Evolutionary conservation across 2,888 invertebrate species (phyloP).

Genomic region (Galerucella nymphaeae): DNA sequence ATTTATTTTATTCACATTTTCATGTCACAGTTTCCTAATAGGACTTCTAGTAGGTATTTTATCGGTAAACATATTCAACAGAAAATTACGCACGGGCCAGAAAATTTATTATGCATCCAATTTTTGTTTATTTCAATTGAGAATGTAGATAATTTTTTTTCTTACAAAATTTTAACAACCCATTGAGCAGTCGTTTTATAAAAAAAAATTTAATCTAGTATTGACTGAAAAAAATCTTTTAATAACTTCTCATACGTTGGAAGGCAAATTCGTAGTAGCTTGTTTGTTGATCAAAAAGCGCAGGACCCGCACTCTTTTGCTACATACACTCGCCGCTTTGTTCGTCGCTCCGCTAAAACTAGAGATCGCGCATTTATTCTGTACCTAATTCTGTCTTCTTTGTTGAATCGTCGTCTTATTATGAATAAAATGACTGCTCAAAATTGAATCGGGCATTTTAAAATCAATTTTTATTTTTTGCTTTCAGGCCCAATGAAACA

Average conservation of each 20-base stretch:
- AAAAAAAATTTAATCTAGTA: neutral
- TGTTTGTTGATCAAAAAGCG: too few species aligned
- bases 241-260: neutral
- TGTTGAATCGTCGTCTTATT: too few species aligned
- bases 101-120: neutral
- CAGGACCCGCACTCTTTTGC: too few species aligned
- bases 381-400: too few species aligned
- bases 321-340: too few species aligned
- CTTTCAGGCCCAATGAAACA: conserved; percentile 67
- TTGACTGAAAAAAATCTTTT: neutral
- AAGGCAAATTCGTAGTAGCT: too few species aligned
- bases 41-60: too few species aligned
- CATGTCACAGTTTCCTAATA: neutral
- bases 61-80: too few species aligned
- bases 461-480: conserved; percentile 55
- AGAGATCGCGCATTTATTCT: too few species aligned
- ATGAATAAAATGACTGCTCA: conserved; percentile 23
- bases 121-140: neutral
- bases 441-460: conserved; percentile 32
- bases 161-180: neutral
- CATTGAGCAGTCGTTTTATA: conserved; percentile 13
- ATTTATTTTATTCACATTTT: neutral
- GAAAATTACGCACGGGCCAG: neutral
- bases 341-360: too few species aligned
- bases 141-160: conserved; percentile 1